Base-by-base conservation (phyloP, 2,888 invertebrate species). In the Diarsia brunnea region DNA sequence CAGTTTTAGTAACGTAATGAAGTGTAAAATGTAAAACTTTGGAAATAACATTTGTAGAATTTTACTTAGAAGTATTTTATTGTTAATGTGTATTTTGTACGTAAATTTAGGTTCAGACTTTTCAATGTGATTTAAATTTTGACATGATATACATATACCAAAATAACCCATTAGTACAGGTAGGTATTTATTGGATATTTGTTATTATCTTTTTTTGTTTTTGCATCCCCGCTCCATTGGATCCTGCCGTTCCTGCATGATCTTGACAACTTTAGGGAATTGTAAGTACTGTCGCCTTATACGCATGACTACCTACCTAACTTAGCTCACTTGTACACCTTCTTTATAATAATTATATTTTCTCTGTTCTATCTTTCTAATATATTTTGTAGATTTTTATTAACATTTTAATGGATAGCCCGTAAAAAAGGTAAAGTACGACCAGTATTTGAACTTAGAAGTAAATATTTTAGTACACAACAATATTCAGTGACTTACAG, bases 191-290 rank as follows among this genome's bases (percentile, higher is more conserved):
- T 88, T 88, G 81, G 79, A 85, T 91, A 90, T 92, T 91, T 91
- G 90, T 93, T 89, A 90, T 87, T 93, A 93, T 92, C 90, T 89
- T 75, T 86, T 94, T 73, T 93, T 94, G 92, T 95, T 94, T 94
- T 91, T 95, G 95, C 95, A 92, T 92, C 90, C 94, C 92, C 84
- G 88, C 89, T 89, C 89, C 90, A 91, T 94, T 87, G 96, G 96
- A 95, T 89, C 95, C 96, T 94, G 96, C 96, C 95, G 95, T 94
- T 87, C 95, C 96, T 94, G 96, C 96, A 96, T 96, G 96, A 92
- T 89, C 92, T 94, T 95, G 92, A 89, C 94, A 92, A 92, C 94
- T 92, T 90, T 96, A 96, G 96, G 96, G 96, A 89, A 95, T 96
- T 91, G 96, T 96, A 95, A 96, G 96, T 96, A 96, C 80, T 85